Conservation (phyloP, 35 echinoderm and acorn worm species). For the Ptychodera flava region DNA sequence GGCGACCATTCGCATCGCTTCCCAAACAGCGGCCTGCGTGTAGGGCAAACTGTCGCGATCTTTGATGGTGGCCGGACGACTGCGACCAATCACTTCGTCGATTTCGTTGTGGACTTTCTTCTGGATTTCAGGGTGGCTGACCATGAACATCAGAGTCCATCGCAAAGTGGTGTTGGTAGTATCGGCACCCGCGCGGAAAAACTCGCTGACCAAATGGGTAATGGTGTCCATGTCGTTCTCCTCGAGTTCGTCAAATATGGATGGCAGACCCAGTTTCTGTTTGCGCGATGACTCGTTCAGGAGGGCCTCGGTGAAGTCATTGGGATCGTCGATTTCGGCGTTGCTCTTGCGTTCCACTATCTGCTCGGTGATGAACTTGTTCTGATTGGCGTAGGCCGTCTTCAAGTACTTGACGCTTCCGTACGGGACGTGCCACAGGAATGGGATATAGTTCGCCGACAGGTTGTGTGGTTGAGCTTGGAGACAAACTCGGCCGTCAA, state of each 20-base stretch:
- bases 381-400: conserved; percentile 4
- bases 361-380: background rate
- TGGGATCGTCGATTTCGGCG: conserved; percentile 5
- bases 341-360: background rate
- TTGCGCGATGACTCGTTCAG: background rate
- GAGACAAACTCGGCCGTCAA: too few relatives aligned
- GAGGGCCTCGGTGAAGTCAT: conserved; percentile 25
- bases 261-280: background rate
- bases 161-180: conserved; percentile 38
- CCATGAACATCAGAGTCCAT: conserved; percentile 38
- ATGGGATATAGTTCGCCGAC: conserved; percentile 27
- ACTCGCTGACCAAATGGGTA: conserved; percentile 23
- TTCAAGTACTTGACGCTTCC: conserved; percentile 14
- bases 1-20: conserved; percentile 9
- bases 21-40: conserved; percentile 9
- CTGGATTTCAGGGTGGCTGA: conserved; percentile 43
- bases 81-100: conserved; percentile 8
- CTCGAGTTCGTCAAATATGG: background rate
- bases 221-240: conserved; percentile 9
- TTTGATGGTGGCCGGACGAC: conserved; percentile 4
- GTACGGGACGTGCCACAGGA: conserved; percentile 27
- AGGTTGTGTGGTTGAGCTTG: too few relatives aligned
- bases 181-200: conserved; percentile 53
- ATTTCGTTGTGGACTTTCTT: conserved; percentile 26
- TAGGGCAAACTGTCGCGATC: conserved; percentile 15